phyloP scores from a whole-genome alignment of 1,140 invertebrate species.

The Conus ventricosus region DNA sequence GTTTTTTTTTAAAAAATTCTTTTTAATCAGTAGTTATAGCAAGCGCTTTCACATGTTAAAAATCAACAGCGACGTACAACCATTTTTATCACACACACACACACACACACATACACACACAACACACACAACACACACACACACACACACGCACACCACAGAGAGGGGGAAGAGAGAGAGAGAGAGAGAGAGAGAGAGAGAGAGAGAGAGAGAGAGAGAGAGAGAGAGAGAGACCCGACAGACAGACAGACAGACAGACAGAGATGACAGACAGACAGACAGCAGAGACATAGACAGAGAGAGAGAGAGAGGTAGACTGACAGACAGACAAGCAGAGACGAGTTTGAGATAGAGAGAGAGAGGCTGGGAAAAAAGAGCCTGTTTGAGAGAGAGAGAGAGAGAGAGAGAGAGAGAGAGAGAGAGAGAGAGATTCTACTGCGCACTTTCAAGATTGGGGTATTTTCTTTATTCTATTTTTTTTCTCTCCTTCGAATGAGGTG shows the following conservation, averaged over 20 bases:
- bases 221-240: background rate
- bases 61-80: no score
- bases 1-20: no score
- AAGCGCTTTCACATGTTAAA: no score
- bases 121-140: no score
- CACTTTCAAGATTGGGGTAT: no score
- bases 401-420: background rate
- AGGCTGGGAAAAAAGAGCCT: background rate
- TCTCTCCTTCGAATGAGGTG: no score
- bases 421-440: no score
- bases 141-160: background rate
- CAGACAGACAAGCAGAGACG: background rate
- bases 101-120: no score
- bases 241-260: background rate
- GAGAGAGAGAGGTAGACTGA: background rate
- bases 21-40: no score
- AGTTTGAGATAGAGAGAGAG: background rate
- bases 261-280: background rate
- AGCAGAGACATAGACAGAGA: background rate
- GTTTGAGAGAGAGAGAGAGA: background rate
- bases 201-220: slow-evolving; percentile 10
- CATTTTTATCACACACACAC: no score
- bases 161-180: background rate
- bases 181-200: slow-evolving; percentile 10
- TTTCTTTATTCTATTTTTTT: no score